Conservation (phyloP, 2,888 invertebrate genomes). For the Meghimatium bilineatum region DNA sequence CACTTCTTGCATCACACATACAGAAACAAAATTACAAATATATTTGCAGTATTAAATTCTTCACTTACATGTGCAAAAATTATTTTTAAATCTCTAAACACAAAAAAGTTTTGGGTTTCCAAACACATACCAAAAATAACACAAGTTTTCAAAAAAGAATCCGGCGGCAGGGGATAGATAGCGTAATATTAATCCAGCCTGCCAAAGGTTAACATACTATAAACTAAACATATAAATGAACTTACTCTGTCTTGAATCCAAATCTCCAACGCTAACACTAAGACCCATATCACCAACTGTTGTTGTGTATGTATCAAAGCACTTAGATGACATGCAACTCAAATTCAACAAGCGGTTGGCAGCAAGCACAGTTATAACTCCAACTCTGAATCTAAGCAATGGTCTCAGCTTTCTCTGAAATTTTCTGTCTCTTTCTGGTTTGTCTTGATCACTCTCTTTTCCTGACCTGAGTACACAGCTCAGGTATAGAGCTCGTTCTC, state of each 20-base stretch:
- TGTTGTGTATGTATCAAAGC: constrained; percentile 69
- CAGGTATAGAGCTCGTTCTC: constrained; percentile 65
- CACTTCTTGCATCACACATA: too few relatives aligned
- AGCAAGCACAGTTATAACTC: constrained; percentile 71
- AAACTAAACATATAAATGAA: constrained; percentile 39
- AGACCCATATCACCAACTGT: constrained; percentile 63
- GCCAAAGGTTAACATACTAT: neutral
- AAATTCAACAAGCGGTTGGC: constrained; percentile 68
- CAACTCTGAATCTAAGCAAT: constrained; percentile 68
- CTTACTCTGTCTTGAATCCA: constrained; percentile 45
- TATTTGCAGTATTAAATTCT: too few relatives aligned
- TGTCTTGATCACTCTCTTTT: constrained; percentile 53
- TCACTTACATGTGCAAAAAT: too few relatives aligned
- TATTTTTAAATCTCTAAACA: too few relatives aligned
- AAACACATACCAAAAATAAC: too few relatives aligned
- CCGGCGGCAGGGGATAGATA: too few relatives aligned
- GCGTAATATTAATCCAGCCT: too few relatives aligned
- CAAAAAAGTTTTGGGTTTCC: neutral
- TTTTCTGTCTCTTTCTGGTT: constrained; percentile 53
- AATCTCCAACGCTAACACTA: constrained; percentile 67
- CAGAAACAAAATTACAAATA: too few relatives aligned
- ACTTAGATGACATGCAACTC: constrained; percentile 57
- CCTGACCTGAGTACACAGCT: constrained; percentile 55
- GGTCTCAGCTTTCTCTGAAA: constrained; percentile 59
- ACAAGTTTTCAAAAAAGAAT: too few relatives aligned